Percentiles rank a stretch among this genome's conserved stretches.
phyloP scores from a whole-genome alignment of 2,113 vertebrate genomes.

The Hystrix cristata region DNA sequence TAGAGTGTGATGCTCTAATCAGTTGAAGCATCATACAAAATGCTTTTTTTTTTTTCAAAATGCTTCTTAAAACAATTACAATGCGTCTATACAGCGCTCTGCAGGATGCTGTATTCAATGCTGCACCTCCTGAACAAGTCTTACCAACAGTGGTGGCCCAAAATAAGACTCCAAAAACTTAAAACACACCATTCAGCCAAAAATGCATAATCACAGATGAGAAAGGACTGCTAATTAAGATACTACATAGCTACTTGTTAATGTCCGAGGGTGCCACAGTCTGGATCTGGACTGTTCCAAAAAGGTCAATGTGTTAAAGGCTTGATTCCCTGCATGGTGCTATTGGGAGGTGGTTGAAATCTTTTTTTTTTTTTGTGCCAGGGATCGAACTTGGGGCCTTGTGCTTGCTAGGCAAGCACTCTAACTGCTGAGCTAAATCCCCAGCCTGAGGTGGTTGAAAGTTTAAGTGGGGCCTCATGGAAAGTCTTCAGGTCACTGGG shows the following conservation, averaged over 20 bases:
- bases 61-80: not conserved
- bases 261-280: not conserved
- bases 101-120: not conserved
- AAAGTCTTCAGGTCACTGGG: not conserved
- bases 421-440: too few species aligned
- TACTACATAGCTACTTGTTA: not conserved
- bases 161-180: constrained; percentile 11
- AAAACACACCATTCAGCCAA: not conserved
- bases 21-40: not conserved
- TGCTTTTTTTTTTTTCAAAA: not conserved
- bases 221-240: constrained; percentile 9
- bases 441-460: not conserved
- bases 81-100: not conserved
- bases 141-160: not conserved
- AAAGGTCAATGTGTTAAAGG: not conserved
- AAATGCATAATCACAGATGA: not conserved
- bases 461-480: not conserved
- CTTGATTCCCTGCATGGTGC: not conserved
- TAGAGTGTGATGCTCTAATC: not conserved
- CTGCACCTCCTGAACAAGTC: not conserved
- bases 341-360: not conserved
- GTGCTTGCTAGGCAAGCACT: too few species aligned
- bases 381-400: too few species aligned
- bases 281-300: not conserved
- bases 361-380: too few species aligned